Evolutionary conservation across 2,888 invertebrate genomes (phyloP).

Genomic region (Microctonus brassicae): DNA sequence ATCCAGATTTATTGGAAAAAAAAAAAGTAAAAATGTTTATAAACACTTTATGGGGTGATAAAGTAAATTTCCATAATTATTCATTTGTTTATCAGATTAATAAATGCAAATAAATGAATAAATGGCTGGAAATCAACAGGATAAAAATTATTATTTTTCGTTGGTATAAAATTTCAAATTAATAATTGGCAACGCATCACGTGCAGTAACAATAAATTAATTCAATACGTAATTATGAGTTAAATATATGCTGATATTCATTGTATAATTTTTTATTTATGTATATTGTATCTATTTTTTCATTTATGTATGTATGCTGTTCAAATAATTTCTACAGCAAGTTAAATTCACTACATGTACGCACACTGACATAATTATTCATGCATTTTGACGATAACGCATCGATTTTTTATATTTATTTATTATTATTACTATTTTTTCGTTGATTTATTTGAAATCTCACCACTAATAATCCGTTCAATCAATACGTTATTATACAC

Average conservation of each 20-base stretch:
- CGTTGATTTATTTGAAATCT: not conserved
- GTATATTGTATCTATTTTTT: conserved; percentile 13
- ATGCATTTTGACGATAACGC: not conserved
- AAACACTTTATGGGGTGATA: not conserved
- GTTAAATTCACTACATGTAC: not conserved
- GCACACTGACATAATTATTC: not conserved
- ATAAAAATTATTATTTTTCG: not conserved
- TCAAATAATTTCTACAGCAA: not conserved
- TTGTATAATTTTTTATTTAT: conserved; percentile 19
- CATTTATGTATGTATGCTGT: conserved; percentile 10
- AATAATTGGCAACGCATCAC: not conserved
- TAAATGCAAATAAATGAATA: not conserved
- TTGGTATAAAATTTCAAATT: conserved; percentile 13
- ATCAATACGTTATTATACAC: not conserved
- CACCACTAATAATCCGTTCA: not conserved
- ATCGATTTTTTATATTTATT: not conserved
- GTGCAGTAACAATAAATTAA: conserved; percentile 38
- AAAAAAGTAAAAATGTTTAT: conserved; percentile 5
- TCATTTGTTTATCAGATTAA: not conserved
- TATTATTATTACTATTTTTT: not conserved
- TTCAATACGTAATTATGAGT: conserved; percentile 34
- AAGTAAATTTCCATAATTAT: not conserved
- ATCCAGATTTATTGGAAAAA: not conserved
- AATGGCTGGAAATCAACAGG: too few relatives aligned
- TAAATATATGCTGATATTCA: conserved; percentile 28